Conservation (phyloP, 2,797 vertebrate species). For the Enteromius unitaeniatus region DNA sequence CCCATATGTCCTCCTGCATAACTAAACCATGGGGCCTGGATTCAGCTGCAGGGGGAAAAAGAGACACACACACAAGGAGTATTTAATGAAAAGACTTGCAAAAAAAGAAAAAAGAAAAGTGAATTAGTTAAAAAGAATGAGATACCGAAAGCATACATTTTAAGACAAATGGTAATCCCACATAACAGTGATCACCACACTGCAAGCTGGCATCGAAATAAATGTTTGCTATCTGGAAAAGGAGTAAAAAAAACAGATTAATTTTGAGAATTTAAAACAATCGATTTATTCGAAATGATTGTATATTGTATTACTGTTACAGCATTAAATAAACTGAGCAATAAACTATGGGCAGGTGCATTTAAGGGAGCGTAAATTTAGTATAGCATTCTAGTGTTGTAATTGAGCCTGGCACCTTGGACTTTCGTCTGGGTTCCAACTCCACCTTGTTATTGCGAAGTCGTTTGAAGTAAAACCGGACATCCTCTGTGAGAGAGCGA, state of each 20-base stretch:
- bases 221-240: conserved; percentile 96
- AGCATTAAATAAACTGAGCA: not conserved
- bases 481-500: conserved; percentile 90
- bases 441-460: conserved; percentile 93
- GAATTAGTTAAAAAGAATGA: not conserved
- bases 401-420: conserved; percentile 82
- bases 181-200: conserved; percentile 95
- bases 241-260: conserved; percentile 41
- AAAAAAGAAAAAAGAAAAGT: not conserved
- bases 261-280: not conserved
- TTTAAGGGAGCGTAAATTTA: not conserved
- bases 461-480: conserved; percentile 93
- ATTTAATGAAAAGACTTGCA: not conserved
- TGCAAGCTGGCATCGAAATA: conserved; percentile 96
- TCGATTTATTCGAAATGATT: not conserved
- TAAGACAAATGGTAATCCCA: conserved; percentile 92
- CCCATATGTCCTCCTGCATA: conserved; percentile 94
- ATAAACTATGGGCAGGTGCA: not conserved
- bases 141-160: conserved; percentile 86
- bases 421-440: conserved; percentile 92
- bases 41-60: conserved; percentile 78
- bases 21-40: conserved; percentile 83
- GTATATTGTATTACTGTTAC: not conserved
- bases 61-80: not conserved
- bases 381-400: not conserved